Evolutionary conservation across 1,140 invertebrate genomes (phyloP), one percentile per base, ranked within the genome.

Genomic region (Eumaeus atala): DNA sequence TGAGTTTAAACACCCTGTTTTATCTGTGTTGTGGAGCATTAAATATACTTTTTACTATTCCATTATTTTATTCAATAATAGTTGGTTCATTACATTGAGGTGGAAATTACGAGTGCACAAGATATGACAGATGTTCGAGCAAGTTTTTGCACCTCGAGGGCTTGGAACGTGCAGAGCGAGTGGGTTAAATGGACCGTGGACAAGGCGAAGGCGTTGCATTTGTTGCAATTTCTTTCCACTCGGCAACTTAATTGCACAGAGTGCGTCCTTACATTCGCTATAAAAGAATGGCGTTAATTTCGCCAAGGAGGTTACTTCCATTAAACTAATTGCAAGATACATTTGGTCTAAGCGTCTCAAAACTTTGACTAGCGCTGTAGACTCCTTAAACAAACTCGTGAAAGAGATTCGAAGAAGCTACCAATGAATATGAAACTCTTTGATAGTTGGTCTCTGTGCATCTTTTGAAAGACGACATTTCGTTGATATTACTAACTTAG

Each of bases 311-410:
- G 78, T 83, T 80, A 70, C 76, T 73, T 84, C 78, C 81, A 87
- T 87, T 87, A 84, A 73, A 70, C 73, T 87, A 87, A 87, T 87
- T 87, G 80, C 81, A 64, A 81, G 72, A 75, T 74, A 77, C 74
- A 77, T 84, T 87, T 84, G 79, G 73, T 78, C 79, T 77, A 80
- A 84, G 70, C 80, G 74, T 77, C 77, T 77, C 70, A 72, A 61
- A 82, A 86, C 67, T 84, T 77, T 65, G 67, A 54, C 68, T 70
- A 68, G 64, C 67, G 68, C 61, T 59, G 66, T 70, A 72, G 74
- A 71, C 68, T 74, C 64, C 64, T 66, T 58, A 61, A 73, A 72
- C 75, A 75, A 80, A 86, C 72, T 81, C 62, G 66, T 67, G 74
- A 77, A 81, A 84, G 51, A 52, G 38, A 75, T 79, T 74, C 62